Percentiles rank a stretch among this genome's conserved stretches.
Evolutionary conservation across 2,113 vertebrate species (phyloP).

Genomic region (Copsychus sechellarum): DNA sequence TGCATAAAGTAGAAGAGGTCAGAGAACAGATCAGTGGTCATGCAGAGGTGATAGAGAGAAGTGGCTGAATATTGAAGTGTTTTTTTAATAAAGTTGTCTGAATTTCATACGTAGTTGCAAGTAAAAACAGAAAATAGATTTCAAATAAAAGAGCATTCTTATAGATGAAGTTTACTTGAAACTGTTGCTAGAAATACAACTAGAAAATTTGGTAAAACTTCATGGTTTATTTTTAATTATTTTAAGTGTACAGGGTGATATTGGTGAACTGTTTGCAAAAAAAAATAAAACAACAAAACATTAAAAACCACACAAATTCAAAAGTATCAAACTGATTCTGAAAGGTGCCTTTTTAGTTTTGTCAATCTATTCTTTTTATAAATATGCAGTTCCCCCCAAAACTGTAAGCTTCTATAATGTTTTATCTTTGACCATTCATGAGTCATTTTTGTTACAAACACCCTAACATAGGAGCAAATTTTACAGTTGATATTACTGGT

Average conservation of each 20-base stretch:
- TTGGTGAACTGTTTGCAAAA: neutral
- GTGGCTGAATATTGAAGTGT: neutral
- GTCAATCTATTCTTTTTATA: neutral
- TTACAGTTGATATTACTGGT: neutral
- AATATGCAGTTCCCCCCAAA: rapidly evolving
- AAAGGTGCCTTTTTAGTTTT: neutral
- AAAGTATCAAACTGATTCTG: neutral
- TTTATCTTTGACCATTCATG: neutral
- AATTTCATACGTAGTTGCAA: neutral
- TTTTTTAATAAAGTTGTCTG: neutral
- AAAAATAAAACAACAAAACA: rapidly evolving
- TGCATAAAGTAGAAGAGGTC: neutral
- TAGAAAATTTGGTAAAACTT: neutral
- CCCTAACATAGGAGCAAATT: rapidly evolving
- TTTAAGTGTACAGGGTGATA: neutral
- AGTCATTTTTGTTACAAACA: neutral
- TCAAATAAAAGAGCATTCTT: neutral
- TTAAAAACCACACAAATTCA: rapidly evolving
- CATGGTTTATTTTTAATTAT: neutral
- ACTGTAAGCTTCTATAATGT: neutral
- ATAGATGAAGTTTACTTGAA: neutral
- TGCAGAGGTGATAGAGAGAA: neutral
- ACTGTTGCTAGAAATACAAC: neutral
- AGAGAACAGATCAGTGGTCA: neutral
- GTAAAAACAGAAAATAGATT: neutral